Base-by-base conservation (phyloP, 2,888 invertebrate genomes). In the Cremastobaeus sp. region DNA sequence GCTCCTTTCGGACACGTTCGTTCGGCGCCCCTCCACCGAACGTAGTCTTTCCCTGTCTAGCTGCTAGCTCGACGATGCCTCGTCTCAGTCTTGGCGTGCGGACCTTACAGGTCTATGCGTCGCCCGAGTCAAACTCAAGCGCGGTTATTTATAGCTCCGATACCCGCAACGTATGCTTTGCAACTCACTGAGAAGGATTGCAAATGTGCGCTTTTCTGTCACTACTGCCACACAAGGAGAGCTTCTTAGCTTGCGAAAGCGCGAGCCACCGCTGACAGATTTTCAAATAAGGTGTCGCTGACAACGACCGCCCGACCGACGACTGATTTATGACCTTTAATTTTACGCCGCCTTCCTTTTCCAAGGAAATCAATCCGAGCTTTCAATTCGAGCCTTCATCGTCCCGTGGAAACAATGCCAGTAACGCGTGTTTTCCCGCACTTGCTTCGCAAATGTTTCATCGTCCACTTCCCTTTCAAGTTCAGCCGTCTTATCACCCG, bases 1-100 rank as follows among this genome's bases (percentile, higher is more conserved):
- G 73, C 62, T 73, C 74, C 69, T 69, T 68, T 74, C 74, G 74
- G 62, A 64, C 74, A 64, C 68, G 69, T 54, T 68, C 64, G 18
- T 32, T 55, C 57, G 57, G 34, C 20, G 8, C 21, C 43, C 45
- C 43, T 54, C 52, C 60, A 34, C 60, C 52, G n/a, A n/a, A n/a
- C n/a, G n/a, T 45, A 39, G 45, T 25, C 20, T 17, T 34, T 39
- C 52, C 48, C 45, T 3, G 14, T 30, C 32, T 34, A 39, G 48
- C 45, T 41, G 30, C 37, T 39, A 14, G 14, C 39, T 12, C 8
- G 28, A 15, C 45, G 18, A 3, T 54, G 18, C 32, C 48, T 30
- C 30, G 5, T 30, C 30, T 52, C 20, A 14, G 39, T 32, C 45
- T 50, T 48, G 18, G 25, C 32, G 30, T 32, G 37, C 54, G 65